Percentiles rank a stretch among this genome's conserved stretches.
phyloP scores from a whole-genome alignment of 2,113 vertebrate species.

The Atlantisia rogersi region DNA sequence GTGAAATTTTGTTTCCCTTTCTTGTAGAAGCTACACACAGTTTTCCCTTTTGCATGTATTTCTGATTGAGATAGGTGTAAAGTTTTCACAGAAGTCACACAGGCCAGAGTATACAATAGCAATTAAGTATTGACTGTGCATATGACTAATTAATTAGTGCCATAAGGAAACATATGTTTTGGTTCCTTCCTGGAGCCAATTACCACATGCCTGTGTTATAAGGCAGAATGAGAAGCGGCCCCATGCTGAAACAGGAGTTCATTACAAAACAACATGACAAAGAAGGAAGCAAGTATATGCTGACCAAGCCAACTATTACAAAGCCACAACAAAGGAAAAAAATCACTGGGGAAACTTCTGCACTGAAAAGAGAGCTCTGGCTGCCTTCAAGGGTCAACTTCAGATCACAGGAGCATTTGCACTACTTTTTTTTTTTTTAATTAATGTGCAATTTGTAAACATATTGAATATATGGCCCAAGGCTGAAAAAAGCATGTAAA shows the following conservation, averaged over 20 bases:
- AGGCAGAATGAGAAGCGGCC: background rate
- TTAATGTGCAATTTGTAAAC: background rate
- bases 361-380: background rate
- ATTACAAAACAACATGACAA: background rate
- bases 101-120: background rate
- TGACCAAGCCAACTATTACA: background rate
- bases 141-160: conserved; percentile 43
- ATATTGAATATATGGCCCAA: background rate
- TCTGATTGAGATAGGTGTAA: background rate
- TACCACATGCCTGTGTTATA: conserved; percentile 22
- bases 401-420: background rate
- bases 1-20: background rate
- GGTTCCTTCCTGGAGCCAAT: conserved; percentile 37
- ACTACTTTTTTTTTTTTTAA: background rate
- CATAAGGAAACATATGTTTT: conserved; percentile 40
- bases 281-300: background rate
- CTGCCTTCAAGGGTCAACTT: background rate
- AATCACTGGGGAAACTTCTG: background rate
- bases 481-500: background rate
- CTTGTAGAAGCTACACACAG: background rate
- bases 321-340: background rate
- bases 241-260: background rate
- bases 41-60: background rate
- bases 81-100: conserved; percentile 26
- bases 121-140: conserved; percentile 1